Evolutionary conservation across 2,113 vertebrate genomes (phyloP), one percentile per base, ranked within the genome.

Genomic region (Panthera leo): DNA sequence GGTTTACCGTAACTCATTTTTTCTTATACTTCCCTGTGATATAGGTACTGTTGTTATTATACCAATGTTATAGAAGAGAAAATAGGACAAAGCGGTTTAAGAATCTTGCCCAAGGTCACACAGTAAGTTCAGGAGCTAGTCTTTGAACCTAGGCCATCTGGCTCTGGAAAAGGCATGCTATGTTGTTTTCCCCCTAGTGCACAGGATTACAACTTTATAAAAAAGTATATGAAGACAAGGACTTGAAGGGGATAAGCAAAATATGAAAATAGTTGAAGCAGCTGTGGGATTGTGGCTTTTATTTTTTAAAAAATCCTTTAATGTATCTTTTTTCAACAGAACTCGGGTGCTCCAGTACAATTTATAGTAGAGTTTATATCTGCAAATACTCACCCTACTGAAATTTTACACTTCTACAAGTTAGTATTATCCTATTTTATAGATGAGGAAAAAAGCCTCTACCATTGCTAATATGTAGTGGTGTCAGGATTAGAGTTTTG

Each of bases 21-120:
- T 87, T 85, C 53, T 95, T 97, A 61, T 5, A 89, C n/a, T 5
- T 90, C 6, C 42, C 25, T 86, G 13, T 94, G 16, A 65, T 53
- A 19, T 87, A 83, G 78, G 48, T 89, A 71, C 34, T 83, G 5
- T 94, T 96, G 16, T 19, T 97, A 12, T n/a, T 82, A 53, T 89
- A 18, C 45, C 16, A 5, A 34, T 83, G 51, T 67, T 96, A 83
- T 21, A 91, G 45, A 83, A 96, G 55, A 63, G 39, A 76, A 97
- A 90, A 92, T 25, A 96, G 58, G 70, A 83, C 25, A 78, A 73
- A 95, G 27, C 23, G 14, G 6, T 87, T 94, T 96, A 96, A 94
- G 90, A 92, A 67, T 63, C 10, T 87, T 88, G 58, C 7, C 36
- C 12, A 63, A 61, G 58, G 48, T 94, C 53, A 68, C 36, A 79